Evolutionary conservation across 2,113 vertebrate genomes (phyloP).

Genomic region (Osmerus eperlanus): DNA sequence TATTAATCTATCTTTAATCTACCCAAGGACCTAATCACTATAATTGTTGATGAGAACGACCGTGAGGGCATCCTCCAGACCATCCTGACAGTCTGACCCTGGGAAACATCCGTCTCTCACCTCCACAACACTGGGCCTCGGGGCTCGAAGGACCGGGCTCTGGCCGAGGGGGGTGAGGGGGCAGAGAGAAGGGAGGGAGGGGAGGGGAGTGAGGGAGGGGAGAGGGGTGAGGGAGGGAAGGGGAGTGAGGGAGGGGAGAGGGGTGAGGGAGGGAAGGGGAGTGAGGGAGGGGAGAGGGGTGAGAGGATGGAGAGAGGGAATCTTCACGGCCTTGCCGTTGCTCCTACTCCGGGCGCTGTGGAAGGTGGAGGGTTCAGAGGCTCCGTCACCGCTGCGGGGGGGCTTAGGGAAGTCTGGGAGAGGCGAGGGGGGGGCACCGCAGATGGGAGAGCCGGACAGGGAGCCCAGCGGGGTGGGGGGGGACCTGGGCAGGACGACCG

Average conservation of each 20-base stretch:
- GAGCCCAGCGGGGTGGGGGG: conserved; percentile 55
- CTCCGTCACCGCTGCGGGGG: conserved; percentile 35
- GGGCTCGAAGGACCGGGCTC: conserved; percentile 11
- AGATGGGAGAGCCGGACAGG: conserved; percentile 47
- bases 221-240: conserved; percentile 18
- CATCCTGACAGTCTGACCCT: too few relatives aligned
- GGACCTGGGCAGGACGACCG: conserved; percentile 44
- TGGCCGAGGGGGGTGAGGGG: conserved; percentile 19
- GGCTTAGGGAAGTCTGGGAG: conserved; percentile 47
- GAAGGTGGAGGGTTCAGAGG: conserved; percentile 33
- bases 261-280: conserved; percentile 6
- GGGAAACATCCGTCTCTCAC: conserved; percentile 19
- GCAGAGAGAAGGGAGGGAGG: conserved; percentile 2
- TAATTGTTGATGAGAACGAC: conserved; percentile 2
- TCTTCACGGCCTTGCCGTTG: conserved; percentile 20
- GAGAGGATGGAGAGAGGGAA: conserved; percentile 15
- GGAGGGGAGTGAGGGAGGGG: not conserved
- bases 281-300: not conserved
- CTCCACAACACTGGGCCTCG: conserved; percentile 18
- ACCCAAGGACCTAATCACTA: conserved; percentile 19
- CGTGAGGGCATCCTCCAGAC: too few relatives aligned
- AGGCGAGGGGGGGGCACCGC: conserved; percentile 45
- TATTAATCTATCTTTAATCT: not conserved
- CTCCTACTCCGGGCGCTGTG: conserved; percentile 35
- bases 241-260: conserved; percentile 7